A percentile compares a stretch with the other conserved stretches of the same genome.
phyloP scores from a whole-genome alignment of 2,888 invertebrate genomes.

The Melinopterus prodromus region DNA sequence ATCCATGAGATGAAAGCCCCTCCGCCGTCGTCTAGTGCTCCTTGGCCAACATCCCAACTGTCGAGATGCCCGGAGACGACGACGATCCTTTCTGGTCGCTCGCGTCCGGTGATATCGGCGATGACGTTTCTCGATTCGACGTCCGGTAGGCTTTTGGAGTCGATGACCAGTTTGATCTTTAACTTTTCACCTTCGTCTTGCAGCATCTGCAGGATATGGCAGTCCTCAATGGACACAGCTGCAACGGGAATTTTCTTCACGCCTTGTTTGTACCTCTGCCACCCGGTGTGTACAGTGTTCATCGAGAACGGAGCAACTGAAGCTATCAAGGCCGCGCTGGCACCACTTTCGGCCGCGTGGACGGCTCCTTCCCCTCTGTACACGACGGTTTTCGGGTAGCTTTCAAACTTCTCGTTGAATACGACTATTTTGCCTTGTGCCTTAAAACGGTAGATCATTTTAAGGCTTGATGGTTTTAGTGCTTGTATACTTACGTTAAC shows the following conservation, averaged over 20 bases:
- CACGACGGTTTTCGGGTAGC: slow-evolving; percentile 71
- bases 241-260: slow-evolving; percentile 75
- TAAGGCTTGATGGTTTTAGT: background rate
- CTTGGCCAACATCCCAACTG: slow-evolving; percentile 88
- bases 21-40: slow-evolving; percentile 88
- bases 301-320: slow-evolving; percentile 82
- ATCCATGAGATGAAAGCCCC: slow-evolving; percentile 84
- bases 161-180: slow-evolving; percentile 71
- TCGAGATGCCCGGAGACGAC: slow-evolving; percentile 86
- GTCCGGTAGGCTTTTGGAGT: slow-evolving; percentile 65
- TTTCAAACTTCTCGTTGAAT: slow-evolving; percentile 72
- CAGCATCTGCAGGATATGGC: slow-evolving; percentile 72
- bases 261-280: slow-evolving; percentile 68
- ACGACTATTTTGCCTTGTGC: slow-evolving; percentile 79
- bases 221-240: slow-evolving; percentile 81
- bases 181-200: slow-evolving; percentile 57
- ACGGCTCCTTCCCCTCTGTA: slow-evolving; percentile 74
- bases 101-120: slow-evolving; percentile 70
- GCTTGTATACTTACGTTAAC: slow-evolving; percentile 61
- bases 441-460: slow-evolving; percentile 50
- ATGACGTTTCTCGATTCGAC: slow-evolving; percentile 76
- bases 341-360: slow-evolving; percentile 76
- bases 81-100: slow-evolving; percentile 66
- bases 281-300: slow-evolving; percentile 80
- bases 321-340: slow-evolving; percentile 76